Conservation (phyloP, 2,888 invertebrate species). For the Escarpia spicata region DNA sequence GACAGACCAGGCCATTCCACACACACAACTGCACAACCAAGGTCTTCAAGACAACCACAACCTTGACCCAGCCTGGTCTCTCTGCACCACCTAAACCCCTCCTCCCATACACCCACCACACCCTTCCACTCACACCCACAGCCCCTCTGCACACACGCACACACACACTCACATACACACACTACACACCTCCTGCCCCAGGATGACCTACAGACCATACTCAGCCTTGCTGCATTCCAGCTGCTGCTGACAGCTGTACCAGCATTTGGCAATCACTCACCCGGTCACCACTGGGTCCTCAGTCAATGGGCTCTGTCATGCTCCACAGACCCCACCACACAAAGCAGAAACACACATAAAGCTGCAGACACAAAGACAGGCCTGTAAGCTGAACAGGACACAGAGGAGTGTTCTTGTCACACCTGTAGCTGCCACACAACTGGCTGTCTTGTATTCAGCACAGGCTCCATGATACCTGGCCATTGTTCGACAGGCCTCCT, state of each 20-base stretch:
- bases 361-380: background rate
- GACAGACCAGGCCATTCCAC: background rate
- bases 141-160: no score
- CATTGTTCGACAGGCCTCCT: no score
- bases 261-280: background rate
- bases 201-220: background rate
- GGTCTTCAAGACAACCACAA: no score
- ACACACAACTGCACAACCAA: background rate
- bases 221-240: background rate
- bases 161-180: no score
- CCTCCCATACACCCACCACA: background rate
- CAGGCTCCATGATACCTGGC: background rate
- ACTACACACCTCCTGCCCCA: background rate
- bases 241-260: background rate
- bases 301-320: background rate
- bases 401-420: background rate
- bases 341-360: background rate
- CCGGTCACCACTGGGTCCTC: background rate
- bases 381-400: background rate
- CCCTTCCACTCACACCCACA: background rate
- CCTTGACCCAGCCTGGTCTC: background rate
- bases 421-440: background rate
- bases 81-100: background rate
- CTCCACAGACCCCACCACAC: background rate
- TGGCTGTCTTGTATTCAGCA: background rate